phyloP scores from a whole-genome alignment of 2,797 vertebrate genomes.

The Chelon auratus region DNA sequence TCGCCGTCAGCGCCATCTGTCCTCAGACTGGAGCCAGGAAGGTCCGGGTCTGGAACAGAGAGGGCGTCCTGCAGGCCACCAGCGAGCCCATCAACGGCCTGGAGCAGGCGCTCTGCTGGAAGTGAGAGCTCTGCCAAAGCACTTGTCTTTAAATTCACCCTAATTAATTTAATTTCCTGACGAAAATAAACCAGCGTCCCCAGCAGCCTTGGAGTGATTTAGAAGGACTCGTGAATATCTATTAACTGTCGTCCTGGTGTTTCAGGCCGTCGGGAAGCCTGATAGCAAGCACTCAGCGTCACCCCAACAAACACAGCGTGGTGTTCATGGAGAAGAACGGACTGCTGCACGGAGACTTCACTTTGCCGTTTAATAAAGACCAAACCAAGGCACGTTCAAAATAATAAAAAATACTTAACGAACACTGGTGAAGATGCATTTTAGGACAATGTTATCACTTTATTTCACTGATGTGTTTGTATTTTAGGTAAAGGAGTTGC shows the following conservation, averaged over 20 bases:
- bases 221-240: not conserved
- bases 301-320: slow-evolving; percentile 92
- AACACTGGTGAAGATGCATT: not conserved
- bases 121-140: slow-evolving; percentile 79
- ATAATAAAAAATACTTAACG: not conserved
- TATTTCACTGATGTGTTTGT: slow-evolving; percentile 1
- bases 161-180: not conserved
- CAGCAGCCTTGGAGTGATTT: not conserved
- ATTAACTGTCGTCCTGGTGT: not conserved
- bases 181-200: not conserved
- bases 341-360: slow-evolving; percentile 95
- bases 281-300: slow-evolving; percentile 91
- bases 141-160: not conserved
- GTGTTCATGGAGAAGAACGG: slow-evolving; percentile 98
- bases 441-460: not conserved
- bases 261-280: slow-evolving; percentile 93
- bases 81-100: slow-evolving; percentile 91
- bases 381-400: slow-evolving; percentile 85
- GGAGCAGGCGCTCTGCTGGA: slow-evolving; percentile 94
- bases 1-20: slow-evolving; percentile 92
- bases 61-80: slow-evolving; percentile 94
- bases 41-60: slow-evolving; percentile 94
- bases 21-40: slow-evolving; percentile 89
- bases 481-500: slow-evolving; percentile 90
- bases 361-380: slow-evolving; percentile 89